Evolutionary conservation across 2,797 vertebrate genomes (phyloP).

Genomic region (Hylomyscus alleni): DNA sequence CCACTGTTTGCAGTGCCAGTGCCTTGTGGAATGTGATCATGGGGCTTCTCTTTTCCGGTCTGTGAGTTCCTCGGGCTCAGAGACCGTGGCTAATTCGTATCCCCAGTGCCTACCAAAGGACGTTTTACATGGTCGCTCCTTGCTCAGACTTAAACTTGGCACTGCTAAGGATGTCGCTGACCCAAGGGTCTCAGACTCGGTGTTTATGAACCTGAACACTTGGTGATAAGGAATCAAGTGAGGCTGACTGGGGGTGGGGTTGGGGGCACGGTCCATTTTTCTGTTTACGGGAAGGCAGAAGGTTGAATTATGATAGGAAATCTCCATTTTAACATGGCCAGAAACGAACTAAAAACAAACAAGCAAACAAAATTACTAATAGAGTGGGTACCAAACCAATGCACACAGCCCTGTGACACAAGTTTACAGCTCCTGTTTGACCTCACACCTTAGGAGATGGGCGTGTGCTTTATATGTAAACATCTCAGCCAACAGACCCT

Average conservation of each 20-base stretch:
- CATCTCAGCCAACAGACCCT: neutral
- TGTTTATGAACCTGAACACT: neutral
- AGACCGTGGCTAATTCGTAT: neutral
- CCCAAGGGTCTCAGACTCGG: neutral
- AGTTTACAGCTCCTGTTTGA: conserved; percentile 23
- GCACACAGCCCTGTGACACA: neutral
- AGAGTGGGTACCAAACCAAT: conserved; percentile 23
- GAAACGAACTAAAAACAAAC: neutral
- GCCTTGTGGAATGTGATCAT: neutral
- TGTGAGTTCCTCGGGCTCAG: neutral
- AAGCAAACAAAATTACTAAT: neutral
- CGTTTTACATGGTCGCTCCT: neutral
- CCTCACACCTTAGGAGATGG: conserved; percentile 40
- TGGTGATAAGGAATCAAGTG: neutral
- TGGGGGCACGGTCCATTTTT: neutral
- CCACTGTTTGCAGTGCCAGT: neutral
- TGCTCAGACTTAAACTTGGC: conserved; percentile 8
- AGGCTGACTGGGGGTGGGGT: accelerated
- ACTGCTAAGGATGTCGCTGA: conserved; percentile 2
- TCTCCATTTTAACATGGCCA: conserved; percentile 47
- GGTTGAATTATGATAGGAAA: conserved; percentile 54
- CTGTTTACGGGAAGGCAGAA: conserved; percentile 40
- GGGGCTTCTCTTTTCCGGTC: neutral
- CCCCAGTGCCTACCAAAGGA: conserved; percentile 4
- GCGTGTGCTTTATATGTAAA: neutral